These are phyloP conservation scores for Meloidogyne floridensis DNA, from an alignment of 1,140 invertebrate species.

Conservation along the genomic window DNA sequence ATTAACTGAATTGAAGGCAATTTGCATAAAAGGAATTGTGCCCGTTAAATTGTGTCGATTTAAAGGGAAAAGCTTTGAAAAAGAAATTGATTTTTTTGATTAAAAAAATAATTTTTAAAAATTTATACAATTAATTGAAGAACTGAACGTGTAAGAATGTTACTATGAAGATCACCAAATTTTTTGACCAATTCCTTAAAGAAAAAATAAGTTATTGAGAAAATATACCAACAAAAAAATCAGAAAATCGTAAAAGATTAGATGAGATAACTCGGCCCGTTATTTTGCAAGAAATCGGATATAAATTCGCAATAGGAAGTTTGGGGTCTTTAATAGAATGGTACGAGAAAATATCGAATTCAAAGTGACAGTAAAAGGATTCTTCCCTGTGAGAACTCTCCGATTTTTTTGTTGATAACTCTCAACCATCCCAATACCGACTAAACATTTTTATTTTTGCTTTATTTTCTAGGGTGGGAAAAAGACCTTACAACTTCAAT, in stretches of 20 bases:
- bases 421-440: too few relatives aligned
- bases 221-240: slow-evolving; percentile 17
- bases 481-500: too few relatives aligned
- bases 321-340: too few relatives aligned
- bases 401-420: too few relatives aligned
- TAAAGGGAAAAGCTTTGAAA: slow-evolving; percentile 24
- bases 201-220: slow-evolving; percentile 8
- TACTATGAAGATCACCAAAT: slow-evolving; percentile 27
- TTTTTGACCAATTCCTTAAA: slow-evolving; percentile 31
- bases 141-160: slow-evolving; percentile 31
- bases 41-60: slow-evolving; percentile 37
- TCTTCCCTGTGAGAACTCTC: too few relatives aligned
- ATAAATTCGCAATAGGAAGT: too few relatives aligned
- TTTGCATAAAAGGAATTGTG: slow-evolving; percentile 12
- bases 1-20: slow-evolving; percentile 38
- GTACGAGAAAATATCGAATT: too few relatives aligned
- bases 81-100: neutral
- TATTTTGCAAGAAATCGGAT: too few relatives aligned
- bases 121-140: slow-evolving; percentile 30
- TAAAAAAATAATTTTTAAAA: neutral
- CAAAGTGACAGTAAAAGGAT: too few relatives aligned
- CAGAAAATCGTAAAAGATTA: neutral
- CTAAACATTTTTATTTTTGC: too few relatives aligned
- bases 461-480: too few relatives aligned
- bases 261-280: too few relatives aligned